Conservation (phyloP, 2,888 invertebrate species). For the Patella ulyssiponensis region DNA sequence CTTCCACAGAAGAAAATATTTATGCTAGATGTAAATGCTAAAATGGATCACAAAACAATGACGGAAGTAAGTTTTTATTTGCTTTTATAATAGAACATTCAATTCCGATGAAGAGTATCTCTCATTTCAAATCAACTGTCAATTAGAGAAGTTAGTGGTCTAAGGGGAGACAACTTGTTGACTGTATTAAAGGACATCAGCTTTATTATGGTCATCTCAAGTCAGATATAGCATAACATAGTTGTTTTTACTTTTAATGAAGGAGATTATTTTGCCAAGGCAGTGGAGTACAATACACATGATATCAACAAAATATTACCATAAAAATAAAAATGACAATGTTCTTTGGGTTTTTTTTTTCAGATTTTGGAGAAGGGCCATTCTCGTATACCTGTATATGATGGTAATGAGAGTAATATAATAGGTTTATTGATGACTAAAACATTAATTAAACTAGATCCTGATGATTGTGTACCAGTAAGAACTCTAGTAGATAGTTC, state of each 20-base stretch:
- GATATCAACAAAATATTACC: no score
- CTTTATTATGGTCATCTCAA: no score
- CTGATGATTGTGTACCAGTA: slow-evolving; percentile 60
- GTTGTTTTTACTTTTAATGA: no score
- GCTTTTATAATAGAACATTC: not conserved
- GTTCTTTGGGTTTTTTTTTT: slow-evolving; percentile 15
- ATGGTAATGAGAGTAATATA: slow-evolving; percentile 54
- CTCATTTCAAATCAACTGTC: no score
- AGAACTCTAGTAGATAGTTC: slow-evolving; percentile 48
- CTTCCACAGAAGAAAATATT: slow-evolving; percentile 62
- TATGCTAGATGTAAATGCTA: slow-evolving; percentile 57
- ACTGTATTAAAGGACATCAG: no score
- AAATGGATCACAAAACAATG: slow-evolving; percentile 58
- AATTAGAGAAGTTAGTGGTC: no score
- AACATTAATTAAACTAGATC: slow-evolving; percentile 63
- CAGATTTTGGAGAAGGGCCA: slow-evolving; percentile 61
- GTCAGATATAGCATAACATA: no score
- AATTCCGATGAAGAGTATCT: not conserved
- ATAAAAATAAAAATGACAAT: no score
- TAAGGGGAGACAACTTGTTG: no score
- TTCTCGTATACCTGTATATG: slow-evolving; percentile 68
- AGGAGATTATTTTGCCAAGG: no score
- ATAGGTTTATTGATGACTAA: slow-evolving; percentile 66
- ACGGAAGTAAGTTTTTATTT: slow-evolving; percentile 43
- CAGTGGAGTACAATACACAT: no score